Base-by-base conservation (phyloP, 2,113 vertebrate species). In the Saiga tatarica region DNA sequence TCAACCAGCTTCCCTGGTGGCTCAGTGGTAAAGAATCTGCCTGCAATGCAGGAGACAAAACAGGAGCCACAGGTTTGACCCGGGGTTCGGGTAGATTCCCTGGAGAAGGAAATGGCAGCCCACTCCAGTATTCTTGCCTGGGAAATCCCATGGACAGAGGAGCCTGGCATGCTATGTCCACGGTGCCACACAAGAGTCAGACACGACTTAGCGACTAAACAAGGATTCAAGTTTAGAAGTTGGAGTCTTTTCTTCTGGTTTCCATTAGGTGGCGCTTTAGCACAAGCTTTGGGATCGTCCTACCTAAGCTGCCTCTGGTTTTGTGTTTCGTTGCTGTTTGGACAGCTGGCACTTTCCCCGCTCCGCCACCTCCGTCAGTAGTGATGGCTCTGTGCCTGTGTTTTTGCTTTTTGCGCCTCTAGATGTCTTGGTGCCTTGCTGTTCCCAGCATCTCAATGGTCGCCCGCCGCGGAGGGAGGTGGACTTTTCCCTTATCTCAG, bases 301-400 rank as follows among this genome's bases (percentile, higher is more conserved):
- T 36, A 2, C 50, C 50, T 25, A 50, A 0, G 50, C 50, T 13
- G 50, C 50, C 33, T 53, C 79, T 23, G 30, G 45, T 16, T 59
- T 12, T n/a, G n/a, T n/a, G n/a, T n/a, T n/a, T n/a, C n/a, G n/a
- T n/a, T n/a, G n/a, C n/a, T n/a, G n/a, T n/a, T n/a, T n/a, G n/a
- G n/a, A n/a, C n/a, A n/a, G n/a, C n/a, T 7, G 50, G 33, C 19
- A 1, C 47, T 53, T 8, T 13, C 33, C 33, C 16, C 1, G 0
- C 33, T 8, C 2, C 33, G 3, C 19, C 5, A 12, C 50, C 19
- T n/a, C 45, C 2, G 50, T n/a, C 50, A 0, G 1, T 2, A 13
- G 6, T 3, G 78, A 33, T 33, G 15, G 28, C 2, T 47, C 23
- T 2, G 28, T 0, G 28, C 78, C 78, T 26, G 45, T 12, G 78